These are phyloP conservation scores for Sebastes reedi DNA, from an alignment of 2,797 vertebrate species.

Conservation along the genomic window DNA sequence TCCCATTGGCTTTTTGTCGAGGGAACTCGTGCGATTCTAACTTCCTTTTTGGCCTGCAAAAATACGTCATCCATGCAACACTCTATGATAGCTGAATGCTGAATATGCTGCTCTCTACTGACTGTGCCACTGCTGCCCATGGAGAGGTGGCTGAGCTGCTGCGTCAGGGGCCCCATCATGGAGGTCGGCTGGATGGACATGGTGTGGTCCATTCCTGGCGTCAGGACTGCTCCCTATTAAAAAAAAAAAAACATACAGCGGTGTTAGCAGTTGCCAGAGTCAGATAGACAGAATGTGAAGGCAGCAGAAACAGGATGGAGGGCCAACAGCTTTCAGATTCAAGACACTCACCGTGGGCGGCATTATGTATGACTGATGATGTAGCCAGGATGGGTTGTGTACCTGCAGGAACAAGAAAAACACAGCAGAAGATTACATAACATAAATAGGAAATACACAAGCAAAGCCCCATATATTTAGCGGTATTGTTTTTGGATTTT, in stretches of 20 bases:
- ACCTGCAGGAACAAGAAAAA: constrained; percentile 75
- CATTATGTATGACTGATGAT: constrained; percentile 95
- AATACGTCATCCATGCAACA: too few species aligned
- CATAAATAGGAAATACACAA: neutral
- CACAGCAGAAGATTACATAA: neutral
- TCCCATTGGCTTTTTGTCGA: neutral
- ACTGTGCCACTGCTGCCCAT: constrained; percentile 90
- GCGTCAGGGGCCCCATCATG: constrained; percentile 90
- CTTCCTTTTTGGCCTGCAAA: too few species aligned
- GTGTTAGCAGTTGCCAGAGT: neutral
- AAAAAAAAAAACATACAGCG: neutral
- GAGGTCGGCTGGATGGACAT: constrained; percentile 92
- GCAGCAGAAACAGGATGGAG: neutral
- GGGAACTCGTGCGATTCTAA: too few species aligned
- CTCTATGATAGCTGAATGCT: neutral
- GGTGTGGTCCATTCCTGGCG: constrained; percentile 90
- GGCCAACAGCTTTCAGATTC: neutral
- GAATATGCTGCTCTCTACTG: constrained; percentile 49
- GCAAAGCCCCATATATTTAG: neutral
- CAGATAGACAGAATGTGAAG: neutral
- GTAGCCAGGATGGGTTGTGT: constrained; percentile 92
- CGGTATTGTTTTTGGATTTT: neutral
- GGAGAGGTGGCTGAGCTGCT: constrained; percentile 93
- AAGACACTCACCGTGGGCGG: constrained; percentile 89
- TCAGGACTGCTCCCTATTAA: constrained; percentile 88